Base-by-base conservation (phyloP, 2,113 vertebrate genomes). In the Motacilla alba region DNA sequence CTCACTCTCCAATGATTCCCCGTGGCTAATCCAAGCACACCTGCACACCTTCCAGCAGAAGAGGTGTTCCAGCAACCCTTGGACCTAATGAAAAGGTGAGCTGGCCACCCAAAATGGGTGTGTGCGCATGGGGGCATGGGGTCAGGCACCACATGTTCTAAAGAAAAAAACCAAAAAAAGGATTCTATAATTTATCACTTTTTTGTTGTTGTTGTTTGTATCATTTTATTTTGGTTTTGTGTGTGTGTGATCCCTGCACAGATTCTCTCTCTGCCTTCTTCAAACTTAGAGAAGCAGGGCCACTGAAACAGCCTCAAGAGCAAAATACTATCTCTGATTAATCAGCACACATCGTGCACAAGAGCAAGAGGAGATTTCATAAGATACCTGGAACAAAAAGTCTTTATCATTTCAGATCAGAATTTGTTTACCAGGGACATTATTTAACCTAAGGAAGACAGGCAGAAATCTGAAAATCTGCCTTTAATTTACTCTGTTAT, bases 401-500 rank as follows among this genome's bases (percentile, higher is more conserved):
- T 49, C 64, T 69, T 81, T 91, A 95, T 90, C 41, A 11, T 88
- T 83, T 60, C 68, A 90, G 52, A 94, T 95, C 75, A 94, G 62
- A 96, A 95, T 87, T 88, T 81, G 82, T 83, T 80, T 91, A 85
- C 89, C 62, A 41, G 30, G 30, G 30, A 15, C 69, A 53, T 95
- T 89, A 92, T 91, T 95, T 96, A 74, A 93, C 74, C 39, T 75
- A 74, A 94, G 58, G 80, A 96, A 90, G 59, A 62, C 37, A 66
- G 41, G 52, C 31, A 97, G 73, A 95, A 87, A 89, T 80, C 37
- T 67, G 58, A 91, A 95, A 85, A 68, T 81, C 56, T 58, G 68
- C 76, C 75, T 84, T 83, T 59, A 83, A 73, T 93, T 94, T 79
- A 89, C 88, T 73, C 77, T 53, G 60, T 77, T 77, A 27, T 52